Evolutionary conservation across 2,113 vertebrate genomes (phyloP).

Genomic region (Phaetusa simplex): DNA sequence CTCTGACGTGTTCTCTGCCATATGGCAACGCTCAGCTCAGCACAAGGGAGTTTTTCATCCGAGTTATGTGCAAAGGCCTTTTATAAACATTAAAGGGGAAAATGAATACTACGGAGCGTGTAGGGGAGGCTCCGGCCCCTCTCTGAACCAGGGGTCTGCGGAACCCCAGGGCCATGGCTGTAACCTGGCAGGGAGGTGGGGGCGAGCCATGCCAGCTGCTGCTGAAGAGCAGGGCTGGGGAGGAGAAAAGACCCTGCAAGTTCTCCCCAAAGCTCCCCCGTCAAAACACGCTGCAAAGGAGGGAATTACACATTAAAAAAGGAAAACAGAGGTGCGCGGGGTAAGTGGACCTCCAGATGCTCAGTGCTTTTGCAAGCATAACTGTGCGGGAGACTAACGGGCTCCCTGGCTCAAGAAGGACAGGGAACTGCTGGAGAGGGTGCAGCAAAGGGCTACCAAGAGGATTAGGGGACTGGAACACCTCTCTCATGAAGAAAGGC

Average conservation of each 20-base stretch:
- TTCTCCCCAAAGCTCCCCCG: neutral
- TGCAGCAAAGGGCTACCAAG: no score
- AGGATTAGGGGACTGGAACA: no score
- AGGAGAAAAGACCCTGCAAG: neutral
- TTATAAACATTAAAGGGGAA: neutral
- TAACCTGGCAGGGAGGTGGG: neutral
- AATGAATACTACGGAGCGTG: neutral
- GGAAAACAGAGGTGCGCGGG: neutral
- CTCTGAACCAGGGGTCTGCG: neutral
- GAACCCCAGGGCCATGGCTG: neutral
- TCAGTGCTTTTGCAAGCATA: neutral
- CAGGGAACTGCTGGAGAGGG: no score
- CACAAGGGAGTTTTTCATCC: constrained; percentile 7
- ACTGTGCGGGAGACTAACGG: neutral
- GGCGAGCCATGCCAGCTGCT: neutral
- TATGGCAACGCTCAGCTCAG: constrained; percentile 11
- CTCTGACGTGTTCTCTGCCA: neutral
- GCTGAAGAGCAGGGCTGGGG: neutral
- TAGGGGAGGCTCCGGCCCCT: neutral
- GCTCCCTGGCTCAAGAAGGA: no score
- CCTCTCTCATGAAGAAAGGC: no score
- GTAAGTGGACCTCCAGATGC: neutral
- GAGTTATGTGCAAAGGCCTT: neutral
- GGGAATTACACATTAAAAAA: neutral
- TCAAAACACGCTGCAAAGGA: accelerated